Conservation (phyloP, 1,140 invertebrate species). For the Protaetia brevitarsis region DNA sequence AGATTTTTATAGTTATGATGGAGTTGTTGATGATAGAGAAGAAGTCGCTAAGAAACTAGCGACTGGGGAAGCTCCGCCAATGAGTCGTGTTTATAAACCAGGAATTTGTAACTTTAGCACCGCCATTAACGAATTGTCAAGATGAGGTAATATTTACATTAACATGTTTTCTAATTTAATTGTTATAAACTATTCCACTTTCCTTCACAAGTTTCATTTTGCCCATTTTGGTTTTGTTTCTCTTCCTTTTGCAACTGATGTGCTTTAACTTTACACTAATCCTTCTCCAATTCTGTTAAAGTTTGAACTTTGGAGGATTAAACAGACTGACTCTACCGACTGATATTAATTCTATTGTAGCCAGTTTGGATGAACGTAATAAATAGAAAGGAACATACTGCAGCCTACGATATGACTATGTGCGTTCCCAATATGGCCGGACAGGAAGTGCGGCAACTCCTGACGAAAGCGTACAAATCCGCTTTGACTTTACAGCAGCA, state of each 20-base stretch:
- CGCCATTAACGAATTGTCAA: slow-evolving; percentile 72
- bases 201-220: too few species aligned
- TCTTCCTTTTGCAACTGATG: too few species aligned
- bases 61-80: slow-evolving; percentile 50
- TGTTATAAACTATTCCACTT: too few species aligned
- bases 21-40: slow-evolving; percentile 27
- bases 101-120: slow-evolving; percentile 76
- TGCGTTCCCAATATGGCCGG: slow-evolving; percentile 75
- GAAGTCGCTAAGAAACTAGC: slow-evolving; percentile 47
- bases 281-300: too few species aligned
- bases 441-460: slow-evolving; percentile 76
- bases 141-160: slow-evolving; percentile 61
- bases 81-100: slow-evolving; percentile 61
- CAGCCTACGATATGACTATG: slow-evolving; percentile 78
- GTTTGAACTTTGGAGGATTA: too few species aligned
- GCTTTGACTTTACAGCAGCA: slow-evolving; percentile 81
- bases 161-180: too few species aligned
- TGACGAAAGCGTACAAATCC: slow-evolving; percentile 82
- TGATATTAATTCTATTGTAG: slow-evolving; percentile 48
- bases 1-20: slow-evolving; percentile 31
- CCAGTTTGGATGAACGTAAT: slow-evolving; percentile 81
- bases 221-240: too few species aligned
- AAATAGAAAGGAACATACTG: slow-evolving; percentile 63
- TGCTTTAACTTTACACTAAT: too few species aligned
- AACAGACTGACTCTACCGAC: not conserved